Conservation (phyloP, 1,140 invertebrate genomes). For the Brachionus sp. region DNA sequence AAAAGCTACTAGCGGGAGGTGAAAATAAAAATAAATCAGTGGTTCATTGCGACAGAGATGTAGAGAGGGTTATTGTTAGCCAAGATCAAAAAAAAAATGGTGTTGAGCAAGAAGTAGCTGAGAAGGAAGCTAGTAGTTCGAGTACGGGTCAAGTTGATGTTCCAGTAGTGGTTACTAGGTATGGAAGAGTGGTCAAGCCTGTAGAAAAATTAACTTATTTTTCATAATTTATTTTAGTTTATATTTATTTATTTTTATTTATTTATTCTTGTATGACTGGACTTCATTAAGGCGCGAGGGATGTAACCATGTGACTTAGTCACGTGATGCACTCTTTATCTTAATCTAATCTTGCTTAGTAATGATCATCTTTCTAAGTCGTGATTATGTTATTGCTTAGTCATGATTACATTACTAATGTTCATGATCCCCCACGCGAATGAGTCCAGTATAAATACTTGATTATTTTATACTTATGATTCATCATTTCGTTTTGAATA, state of each 20-base stretch:
- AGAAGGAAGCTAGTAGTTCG: background rate
- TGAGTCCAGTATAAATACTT: background rate
- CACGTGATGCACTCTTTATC: too few relatives aligned
- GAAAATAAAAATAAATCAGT: background rate
- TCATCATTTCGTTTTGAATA: background rate
- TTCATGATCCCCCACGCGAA: background rate
- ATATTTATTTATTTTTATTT: background rate
- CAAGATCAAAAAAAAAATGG: background rate
- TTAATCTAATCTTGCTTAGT: too few relatives aligned
- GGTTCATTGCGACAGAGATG: background rate
- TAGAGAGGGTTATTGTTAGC: background rate
- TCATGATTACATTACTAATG: background rate
- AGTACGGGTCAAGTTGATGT: background rate
- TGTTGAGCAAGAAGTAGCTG: background rate
- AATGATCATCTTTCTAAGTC: background rate
- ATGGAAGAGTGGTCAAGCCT: background rate
- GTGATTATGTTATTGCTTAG: background rate
- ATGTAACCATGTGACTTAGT: background rate
- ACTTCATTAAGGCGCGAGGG: background rate
- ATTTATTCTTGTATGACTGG: background rate
- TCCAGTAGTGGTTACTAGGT: background rate
- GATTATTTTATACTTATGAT: background rate
- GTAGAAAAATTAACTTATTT: background rate
- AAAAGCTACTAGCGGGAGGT: background rate
- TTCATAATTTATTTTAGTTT: background rate